A percentile compares a stretch with the other conserved stretches of the same genome.
These are phyloP conservation scores for Branchinecta lindahli DNA, from an alignment of 1,140 invertebrate genomes.

Conservation along the genomic window DNA sequence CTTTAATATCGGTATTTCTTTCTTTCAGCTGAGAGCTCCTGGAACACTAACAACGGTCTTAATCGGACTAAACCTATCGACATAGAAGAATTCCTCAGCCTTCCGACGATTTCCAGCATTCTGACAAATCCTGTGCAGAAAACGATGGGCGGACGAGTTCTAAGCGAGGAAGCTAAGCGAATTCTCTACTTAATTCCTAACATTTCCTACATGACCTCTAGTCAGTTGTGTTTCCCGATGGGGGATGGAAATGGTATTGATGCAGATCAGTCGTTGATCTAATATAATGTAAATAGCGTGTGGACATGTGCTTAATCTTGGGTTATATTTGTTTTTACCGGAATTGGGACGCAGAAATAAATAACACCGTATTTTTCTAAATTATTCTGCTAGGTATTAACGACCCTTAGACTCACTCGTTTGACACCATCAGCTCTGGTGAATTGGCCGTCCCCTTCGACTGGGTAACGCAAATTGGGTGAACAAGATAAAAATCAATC, in stretches of 20 bases:
- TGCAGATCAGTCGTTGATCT: background rate
- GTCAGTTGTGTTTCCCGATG: slow-evolving; percentile 3
- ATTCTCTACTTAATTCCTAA: slow-evolving; percentile 3
- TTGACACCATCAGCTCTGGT: no score
- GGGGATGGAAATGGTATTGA: background rate
- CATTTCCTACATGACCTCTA: background rate
- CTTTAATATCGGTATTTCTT: no score
- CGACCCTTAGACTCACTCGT: no score
- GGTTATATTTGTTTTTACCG: no score
- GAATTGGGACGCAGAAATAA: no score
- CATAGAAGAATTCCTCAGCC: background rate
- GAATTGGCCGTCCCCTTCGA: no score
- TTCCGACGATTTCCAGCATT: background rate
- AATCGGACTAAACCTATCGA: background rate
- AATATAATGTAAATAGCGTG: background rate
- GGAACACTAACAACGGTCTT: background rate
- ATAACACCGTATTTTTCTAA: no score
- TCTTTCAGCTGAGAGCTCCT: no score
- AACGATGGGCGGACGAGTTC: background rate
- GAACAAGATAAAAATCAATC: no score
- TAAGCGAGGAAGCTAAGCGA: slow-evolving; percentile 3
- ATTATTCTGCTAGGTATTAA: no score
- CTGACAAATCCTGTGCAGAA: background rate
- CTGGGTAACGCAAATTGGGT: no score
- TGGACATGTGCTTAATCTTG: no score